These are phyloP conservation scores for Lordiphosa collinella DNA, from an alignment of 1,140 invertebrate species.

Conservation along the genomic window DNA sequence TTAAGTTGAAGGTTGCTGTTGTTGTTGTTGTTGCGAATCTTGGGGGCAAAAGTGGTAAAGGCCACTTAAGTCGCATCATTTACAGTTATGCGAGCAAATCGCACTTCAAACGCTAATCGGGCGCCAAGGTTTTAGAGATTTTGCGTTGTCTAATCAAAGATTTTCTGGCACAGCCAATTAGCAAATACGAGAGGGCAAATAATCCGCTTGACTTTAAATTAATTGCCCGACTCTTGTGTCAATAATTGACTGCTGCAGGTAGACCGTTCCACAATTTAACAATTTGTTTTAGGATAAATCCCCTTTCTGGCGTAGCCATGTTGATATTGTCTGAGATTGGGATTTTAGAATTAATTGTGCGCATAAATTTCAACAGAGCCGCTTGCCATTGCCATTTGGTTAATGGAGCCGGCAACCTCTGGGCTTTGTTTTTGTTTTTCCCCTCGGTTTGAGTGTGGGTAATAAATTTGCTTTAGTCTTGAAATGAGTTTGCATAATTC, in stretches of 20 bases:
- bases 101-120: slow-evolving; percentile 17
- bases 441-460: slow-evolving; percentile 14
- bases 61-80: slow-evolving; percentile 50
- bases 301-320: slow-evolving; percentile 12
- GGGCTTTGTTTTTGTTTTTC: slow-evolving; percentile 23
- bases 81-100: slow-evolving; percentile 31
- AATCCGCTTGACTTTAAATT: slow-evolving; percentile 61
- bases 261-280: slow-evolving; percentile 37
- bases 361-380: slow-evolving; percentile 55
- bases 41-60: background rate
- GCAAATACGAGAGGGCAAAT: slow-evolving; percentile 53
- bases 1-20: slow-evolving; percentile 39
- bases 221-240: slow-evolving; percentile 33
- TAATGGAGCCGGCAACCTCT: slow-evolving; percentile 53
- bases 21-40: background rate
- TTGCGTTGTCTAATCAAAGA: slow-evolving; percentile 39
- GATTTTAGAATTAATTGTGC: slow-evolving; percentile 76
- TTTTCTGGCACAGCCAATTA: slow-evolving; percentile 42
- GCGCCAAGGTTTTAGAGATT: slow-evolving; percentile 13
- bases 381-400: slow-evolving; percentile 17
- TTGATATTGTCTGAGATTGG: slow-evolving; percentile 56
- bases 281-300: slow-evolving; percentile 15
- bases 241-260: slow-evolving; percentile 47
- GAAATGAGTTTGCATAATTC: slow-evolving; percentile 69
- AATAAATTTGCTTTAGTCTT: slow-evolving; percentile 63